Base-by-base conservation (phyloP, 2,888 invertebrate species). In the Eupsilia transversa region DNA sequence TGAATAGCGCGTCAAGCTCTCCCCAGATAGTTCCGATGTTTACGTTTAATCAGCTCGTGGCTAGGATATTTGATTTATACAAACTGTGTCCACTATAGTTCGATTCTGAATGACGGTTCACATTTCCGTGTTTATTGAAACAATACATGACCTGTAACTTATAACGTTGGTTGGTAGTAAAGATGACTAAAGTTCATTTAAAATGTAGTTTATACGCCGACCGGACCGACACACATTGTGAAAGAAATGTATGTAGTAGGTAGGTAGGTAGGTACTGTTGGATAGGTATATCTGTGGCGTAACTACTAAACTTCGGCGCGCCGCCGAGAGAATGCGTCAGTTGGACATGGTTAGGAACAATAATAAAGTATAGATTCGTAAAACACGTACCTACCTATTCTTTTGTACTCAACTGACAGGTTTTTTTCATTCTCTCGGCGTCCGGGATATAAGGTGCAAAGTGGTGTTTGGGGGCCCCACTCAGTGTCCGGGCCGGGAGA, bases 1-100 rank as follows among this genome's bases (percentile, higher is more conserved):
- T 79, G 66, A 79, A 76, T 78, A 69, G 71, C 46, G 30, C 54
- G 68, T 74, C 71, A 73, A 67, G 49, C 72, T 71, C 69, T 78
- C 82, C 69, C 70, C 38, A 83, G 79, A 82, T 78, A 77, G 74
- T 72, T 73, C 66, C 54, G 33, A 79, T 87, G 82, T 88, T 88
- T 88, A 82, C 86, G 68, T 87, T 89, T 87, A 87, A 89, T 89
- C 88, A 84, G 80, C 80, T 85, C 77, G 78, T 72, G 73, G 84
- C 65, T 79, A 67, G 79, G 72, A 77, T 80, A 84, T 84, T 85
- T 83, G 77, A 83, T 85, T 84, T 84, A 85, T 80, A 81, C 82
- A 82, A 87, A 86, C 85, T 76, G 72, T 69, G 80, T 75, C 80
- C 80, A 79, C 80, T 77, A 77, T 78, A 78, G 52, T 84, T 77